Evolutionary conservation across 2,797 vertebrate species (phyloP).

Genomic region (Pogonophryne albipinna): DNA sequence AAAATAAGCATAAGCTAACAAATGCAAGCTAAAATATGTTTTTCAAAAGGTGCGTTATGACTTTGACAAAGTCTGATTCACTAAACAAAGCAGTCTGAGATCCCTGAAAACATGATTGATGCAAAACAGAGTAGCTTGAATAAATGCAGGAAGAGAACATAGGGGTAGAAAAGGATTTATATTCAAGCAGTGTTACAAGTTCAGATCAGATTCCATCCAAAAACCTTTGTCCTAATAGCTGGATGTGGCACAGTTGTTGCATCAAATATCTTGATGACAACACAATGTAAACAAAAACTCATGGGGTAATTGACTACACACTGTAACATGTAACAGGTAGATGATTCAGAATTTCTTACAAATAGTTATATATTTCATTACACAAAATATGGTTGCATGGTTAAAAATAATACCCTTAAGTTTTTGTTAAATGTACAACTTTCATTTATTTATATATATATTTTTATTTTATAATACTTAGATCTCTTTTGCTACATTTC

Average conservation of each 20-base stretch:
- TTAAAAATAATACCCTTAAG: slow-evolving; percentile 69
- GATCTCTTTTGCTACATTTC: slow-evolving; percentile 78
- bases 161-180: slow-evolving; percentile 68
- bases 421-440: slow-evolving; percentile 55
- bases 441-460: slow-evolving; percentile 46
- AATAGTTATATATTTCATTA: slow-evolving; percentile 66
- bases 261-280: slow-evolving; percentile 69
- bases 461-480: slow-evolving; percentile 59
- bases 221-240: slow-evolving; percentile 59
- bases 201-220: slow-evolving; percentile 70
- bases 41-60: slow-evolving; percentile 60
- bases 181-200: slow-evolving; percentile 74
- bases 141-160: slow-evolving; percentile 67
- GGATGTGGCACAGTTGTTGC: slow-evolving; percentile 74
- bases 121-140: slow-evolving; percentile 63
- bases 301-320: slow-evolving; percentile 43
- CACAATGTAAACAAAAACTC: slow-evolving; percentile 59
- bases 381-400: slow-evolving; percentile 75
- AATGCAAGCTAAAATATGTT: slow-evolving; percentile 67
- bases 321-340: slow-evolving; percentile 47
- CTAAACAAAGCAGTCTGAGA: slow-evolving; percentile 76
- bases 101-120: slow-evolving; percentile 76
- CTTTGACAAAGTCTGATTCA: slow-evolving; percentile 64
- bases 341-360: slow-evolving; percentile 53
- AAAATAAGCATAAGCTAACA: slow-evolving; percentile 73